phyloP scores from a whole-genome alignment of 2,888 invertebrate species.

The Isotomurus palustris region DNA sequence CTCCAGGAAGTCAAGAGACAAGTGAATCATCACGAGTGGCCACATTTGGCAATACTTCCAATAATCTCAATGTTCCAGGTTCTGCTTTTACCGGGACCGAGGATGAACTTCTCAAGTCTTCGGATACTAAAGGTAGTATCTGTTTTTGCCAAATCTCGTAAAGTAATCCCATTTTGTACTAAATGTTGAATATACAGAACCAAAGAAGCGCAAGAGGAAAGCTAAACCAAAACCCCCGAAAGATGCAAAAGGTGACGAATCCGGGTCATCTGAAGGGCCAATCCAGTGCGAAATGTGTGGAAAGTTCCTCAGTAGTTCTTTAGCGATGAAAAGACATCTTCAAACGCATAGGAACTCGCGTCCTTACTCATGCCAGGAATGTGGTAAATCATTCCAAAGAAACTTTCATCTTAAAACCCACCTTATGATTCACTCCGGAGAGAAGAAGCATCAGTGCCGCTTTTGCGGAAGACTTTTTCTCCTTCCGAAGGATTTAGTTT shows the following conservation, averaged over 20 bases:
- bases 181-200: too few relatives aligned
- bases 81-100: too few relatives aligned
- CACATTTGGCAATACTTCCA: too few relatives aligned
- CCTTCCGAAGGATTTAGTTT: constrained; percentile 22
- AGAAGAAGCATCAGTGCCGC: constrained; percentile 35
- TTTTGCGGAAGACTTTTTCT: constrained; percentile 37
- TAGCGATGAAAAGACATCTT: constrained; percentile 29
- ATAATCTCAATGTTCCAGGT: too few relatives aligned
- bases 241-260: not conserved
- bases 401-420: constrained; percentile 38
- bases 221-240: not conserved
- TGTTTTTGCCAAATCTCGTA: too few relatives aligned
- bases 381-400: constrained; percentile 35
- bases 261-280: not conserved
- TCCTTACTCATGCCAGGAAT: constrained; percentile 26
- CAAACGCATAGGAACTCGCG: constrained; percentile 31
- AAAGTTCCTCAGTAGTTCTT: constrained; percentile 26
- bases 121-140: too few relatives aligned
- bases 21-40: too few relatives aligned
- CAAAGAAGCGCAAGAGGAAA: not conserved
- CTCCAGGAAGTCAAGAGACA: too few relatives aligned
- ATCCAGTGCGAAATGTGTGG: constrained; percentile 28
- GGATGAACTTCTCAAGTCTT: too few relatives aligned
- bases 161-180: too few relatives aligned
- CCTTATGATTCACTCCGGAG: constrained; percentile 30